A percentile compares a stretch with the other conserved stretches of the same genome.
Evolutionary conservation across 2,113 vertebrate species (phyloP).

Genomic region (Ariopsis seemanni): DNA sequence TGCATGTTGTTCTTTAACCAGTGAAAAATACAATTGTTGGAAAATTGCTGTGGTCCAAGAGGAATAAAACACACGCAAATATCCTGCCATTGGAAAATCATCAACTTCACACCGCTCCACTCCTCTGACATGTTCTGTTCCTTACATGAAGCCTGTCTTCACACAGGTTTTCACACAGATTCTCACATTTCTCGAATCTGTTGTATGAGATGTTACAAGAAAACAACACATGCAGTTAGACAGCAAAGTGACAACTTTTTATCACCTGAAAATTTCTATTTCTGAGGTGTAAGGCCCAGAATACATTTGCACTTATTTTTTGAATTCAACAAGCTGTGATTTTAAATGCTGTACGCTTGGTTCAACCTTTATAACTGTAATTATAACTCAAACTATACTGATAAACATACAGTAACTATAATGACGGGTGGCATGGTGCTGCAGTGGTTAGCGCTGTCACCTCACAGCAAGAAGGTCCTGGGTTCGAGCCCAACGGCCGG

Average conservation of each 20-base stretch:
- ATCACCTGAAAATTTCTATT: conserved; percentile 1
- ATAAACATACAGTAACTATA: too few relatives aligned
- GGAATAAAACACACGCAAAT: neutral
- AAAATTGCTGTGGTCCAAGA: neutral
- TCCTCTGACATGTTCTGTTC: neutral
- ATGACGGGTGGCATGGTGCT: too few relatives aligned
- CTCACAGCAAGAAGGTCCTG: too few relatives aligned
- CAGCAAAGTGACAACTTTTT: neutral
- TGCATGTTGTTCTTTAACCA: neutral
- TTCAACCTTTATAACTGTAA: neutral
- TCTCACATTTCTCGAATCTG: neutral
- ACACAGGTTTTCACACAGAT: conserved; percentile 5
- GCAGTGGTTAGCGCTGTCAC: too few relatives aligned
- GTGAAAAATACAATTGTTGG: neutral
- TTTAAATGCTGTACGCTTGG: neutral
- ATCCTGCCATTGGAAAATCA: neutral
- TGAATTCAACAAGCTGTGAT: neutral
- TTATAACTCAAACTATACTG: neutral
- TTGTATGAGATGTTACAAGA: neutral
- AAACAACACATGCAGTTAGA: neutral
- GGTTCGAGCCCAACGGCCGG: too few relatives aligned
- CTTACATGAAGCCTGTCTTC: neutral
- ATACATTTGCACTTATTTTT: neutral
- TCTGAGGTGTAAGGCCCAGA: neutral
- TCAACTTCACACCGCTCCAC: neutral